Percentiles rank a stretch among this genome's conserved stretches.
Evolutionary conservation across 1,140 invertebrate species (phyloP).

Genomic region (Bombus confusus): DNA sequence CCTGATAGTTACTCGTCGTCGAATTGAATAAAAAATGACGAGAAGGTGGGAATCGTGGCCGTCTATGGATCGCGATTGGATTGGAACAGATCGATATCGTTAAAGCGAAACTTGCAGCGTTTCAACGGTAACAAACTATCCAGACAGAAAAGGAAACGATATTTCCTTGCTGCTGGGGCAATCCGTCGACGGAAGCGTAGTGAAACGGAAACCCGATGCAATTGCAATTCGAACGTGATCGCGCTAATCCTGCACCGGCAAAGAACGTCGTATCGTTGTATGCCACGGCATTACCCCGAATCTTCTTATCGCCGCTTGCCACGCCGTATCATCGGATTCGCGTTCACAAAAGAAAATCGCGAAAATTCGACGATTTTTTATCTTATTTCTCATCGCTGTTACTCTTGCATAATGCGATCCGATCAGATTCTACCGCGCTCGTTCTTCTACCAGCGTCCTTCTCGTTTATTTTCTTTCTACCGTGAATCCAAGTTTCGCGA

Average conservation of each 20-base stretch:
- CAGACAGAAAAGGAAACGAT: slow-evolving; percentile 55
- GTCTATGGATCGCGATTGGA: not conserved
- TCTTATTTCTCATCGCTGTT: no score
- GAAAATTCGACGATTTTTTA: no score
- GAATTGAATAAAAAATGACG: not conserved
- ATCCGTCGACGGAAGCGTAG: slow-evolving; percentile 36
- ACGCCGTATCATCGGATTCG: no score
- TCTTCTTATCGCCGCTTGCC: not conserved
- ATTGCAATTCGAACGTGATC: slow-evolving; percentile 26
- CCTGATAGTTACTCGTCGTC: not conserved
- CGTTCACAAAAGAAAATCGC: no score
- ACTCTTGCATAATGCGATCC: no score
- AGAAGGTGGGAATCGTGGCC: not conserved
- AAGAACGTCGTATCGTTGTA: not conserved
- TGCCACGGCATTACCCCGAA: no score
- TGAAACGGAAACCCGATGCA: slow-evolving; percentile 36
- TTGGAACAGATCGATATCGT: slow-evolving; percentile 54
- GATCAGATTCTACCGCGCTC: no score
- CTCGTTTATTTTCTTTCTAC: no score
- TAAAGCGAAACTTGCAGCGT: slow-evolving; percentile 28
- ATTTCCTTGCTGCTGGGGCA: slow-evolving; percentile 51
- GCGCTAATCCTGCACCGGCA: not conserved
- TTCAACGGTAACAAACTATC: slow-evolving; percentile 25
- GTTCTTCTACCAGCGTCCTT: no score
- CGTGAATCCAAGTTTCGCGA: no score